Evolutionary conservation across 2,113 vertebrate species (phyloP).

Genomic region (Malaclemys terrapin): DNA sequence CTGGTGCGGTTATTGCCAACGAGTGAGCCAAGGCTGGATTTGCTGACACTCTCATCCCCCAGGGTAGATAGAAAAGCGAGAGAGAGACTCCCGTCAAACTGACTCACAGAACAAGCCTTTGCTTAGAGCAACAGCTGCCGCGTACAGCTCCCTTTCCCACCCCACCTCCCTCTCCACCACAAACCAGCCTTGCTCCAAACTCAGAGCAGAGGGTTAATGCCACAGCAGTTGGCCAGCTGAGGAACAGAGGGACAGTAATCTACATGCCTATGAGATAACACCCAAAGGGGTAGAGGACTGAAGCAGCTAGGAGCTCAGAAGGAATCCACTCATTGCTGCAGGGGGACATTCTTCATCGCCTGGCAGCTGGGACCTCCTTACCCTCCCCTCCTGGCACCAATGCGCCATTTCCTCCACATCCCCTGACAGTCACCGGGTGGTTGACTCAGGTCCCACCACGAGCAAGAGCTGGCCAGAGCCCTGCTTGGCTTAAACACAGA

Average conservation of each 20-base stretch:
- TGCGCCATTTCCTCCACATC: background rate
- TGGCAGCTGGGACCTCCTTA: no score
- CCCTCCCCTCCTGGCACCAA: background rate
- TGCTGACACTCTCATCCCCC: constrained; percentile 4
- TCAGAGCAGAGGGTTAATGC: background rate
- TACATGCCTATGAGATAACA: background rate
- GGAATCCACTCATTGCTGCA: background rate
- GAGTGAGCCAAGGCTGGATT: background rate
- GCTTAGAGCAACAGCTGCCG: background rate
- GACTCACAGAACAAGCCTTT: background rate
- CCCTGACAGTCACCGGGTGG: background rate
- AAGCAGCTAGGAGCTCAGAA: background rate
- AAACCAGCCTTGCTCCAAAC: background rate
- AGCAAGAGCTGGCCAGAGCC: background rate
- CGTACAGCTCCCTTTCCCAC: background rate
- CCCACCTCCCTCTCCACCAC: background rate
- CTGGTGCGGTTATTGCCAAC: accelerated
- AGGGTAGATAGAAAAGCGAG: background rate
- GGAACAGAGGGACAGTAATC: background rate
- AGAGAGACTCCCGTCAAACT: background rate
- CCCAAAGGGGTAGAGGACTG: background rate
- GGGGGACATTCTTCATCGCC: background rate
- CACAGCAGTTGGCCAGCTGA: background rate
- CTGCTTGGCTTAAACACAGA: background rate
- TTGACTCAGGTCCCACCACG: background rate